These are phyloP conservation scores for Ligdia adustata DNA, from an alignment of 2,888 invertebrate genomes.

Conservation along the genomic window DNA sequence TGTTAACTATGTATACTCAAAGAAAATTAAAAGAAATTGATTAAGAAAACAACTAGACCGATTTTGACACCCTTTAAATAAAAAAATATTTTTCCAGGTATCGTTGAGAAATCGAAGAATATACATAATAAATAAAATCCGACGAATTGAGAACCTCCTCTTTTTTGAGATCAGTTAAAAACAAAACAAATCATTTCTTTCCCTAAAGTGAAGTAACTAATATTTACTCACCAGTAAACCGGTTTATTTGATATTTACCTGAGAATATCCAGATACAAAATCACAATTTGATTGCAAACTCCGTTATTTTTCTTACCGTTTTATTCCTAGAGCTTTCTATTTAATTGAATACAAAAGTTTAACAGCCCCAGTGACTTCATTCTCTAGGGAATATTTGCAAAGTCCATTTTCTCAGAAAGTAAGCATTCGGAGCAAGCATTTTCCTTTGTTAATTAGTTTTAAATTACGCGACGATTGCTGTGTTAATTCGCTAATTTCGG, in stretches of 20 bases:
- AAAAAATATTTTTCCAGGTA: too few species aligned
- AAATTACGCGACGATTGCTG: slow-evolving; percentile 77
- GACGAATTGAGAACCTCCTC: too few species aligned
- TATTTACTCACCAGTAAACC: slow-evolving; percentile 35
- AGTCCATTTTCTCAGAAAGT: slow-evolving; percentile 75
- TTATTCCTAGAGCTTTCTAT: slow-evolving; percentile 75
- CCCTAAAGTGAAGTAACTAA: slow-evolving; percentile 15
- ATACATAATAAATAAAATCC: too few species aligned
- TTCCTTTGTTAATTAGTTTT: slow-evolving; percentile 81
- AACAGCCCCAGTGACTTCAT: slow-evolving; percentile 72
- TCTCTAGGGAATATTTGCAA: slow-evolving; percentile 70
- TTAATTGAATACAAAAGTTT: slow-evolving; percentile 81
- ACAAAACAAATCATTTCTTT: slow-evolving; percentile 1
- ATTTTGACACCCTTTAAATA: too few species aligned
- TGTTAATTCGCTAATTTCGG: slow-evolving; percentile 73
- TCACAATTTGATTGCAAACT: slow-evolving; percentile 54
- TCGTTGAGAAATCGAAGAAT: too few species aligned
- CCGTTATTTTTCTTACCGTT: slow-evolving; percentile 56
- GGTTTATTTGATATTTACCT: slow-evolving; percentile 46
- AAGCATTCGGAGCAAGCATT: slow-evolving; percentile 72
- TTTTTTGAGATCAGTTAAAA: too few species aligned
- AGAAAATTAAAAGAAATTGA: too few species aligned
- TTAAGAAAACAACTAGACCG: too few species aligned
- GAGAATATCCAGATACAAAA: slow-evolving; percentile 56
- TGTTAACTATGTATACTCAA: too few species aligned